Conservation (phyloP, 2,113 vertebrate species). For the Lepus timidus region DNA sequence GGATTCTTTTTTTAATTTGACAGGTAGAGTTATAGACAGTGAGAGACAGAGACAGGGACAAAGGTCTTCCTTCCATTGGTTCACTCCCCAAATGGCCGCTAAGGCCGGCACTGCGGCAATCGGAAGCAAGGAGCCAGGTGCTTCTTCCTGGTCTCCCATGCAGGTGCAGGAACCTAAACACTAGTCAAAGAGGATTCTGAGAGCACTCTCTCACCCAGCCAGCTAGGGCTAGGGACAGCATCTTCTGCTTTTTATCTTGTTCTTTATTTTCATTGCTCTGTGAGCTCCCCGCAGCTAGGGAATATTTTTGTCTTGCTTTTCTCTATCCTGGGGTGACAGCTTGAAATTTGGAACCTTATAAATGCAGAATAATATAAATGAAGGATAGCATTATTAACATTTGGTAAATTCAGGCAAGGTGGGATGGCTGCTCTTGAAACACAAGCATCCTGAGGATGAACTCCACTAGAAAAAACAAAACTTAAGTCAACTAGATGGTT, state of each 20-base stretch:
- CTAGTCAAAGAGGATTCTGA: neutral
- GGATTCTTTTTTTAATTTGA: neutral
- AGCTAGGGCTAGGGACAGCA: rapidly evolving
- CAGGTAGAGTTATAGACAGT: too few relatives aligned
- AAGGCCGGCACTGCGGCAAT: too few relatives aligned
- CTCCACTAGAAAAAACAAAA: neutral
- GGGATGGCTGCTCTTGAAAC: neutral
- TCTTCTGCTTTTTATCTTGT: neutral
- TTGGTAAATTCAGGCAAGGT: neutral
- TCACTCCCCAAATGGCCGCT: too few relatives aligned
- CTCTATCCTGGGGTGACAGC: neutral
- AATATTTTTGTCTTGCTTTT: neutral
- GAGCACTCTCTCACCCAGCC: neutral
- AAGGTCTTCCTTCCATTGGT: too few relatives aligned
- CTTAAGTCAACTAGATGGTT: neutral
- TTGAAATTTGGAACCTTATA: neutral
- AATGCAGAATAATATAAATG: neutral
- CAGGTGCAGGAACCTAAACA: too few relatives aligned
- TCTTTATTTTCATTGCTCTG: neutral
- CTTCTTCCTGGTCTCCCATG: too few relatives aligned
- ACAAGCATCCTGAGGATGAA: neutral
- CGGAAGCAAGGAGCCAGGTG: too few relatives aligned
- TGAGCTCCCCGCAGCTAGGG: neutral
- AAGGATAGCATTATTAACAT: neutral
- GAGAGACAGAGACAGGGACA: too few relatives aligned